Percentiles rank a stretch among this genome's conserved stretches.
Evolutionary conservation across 2,797 vertebrate genomes (phyloP).

Genomic region (Sorex maritimensis): DNA sequence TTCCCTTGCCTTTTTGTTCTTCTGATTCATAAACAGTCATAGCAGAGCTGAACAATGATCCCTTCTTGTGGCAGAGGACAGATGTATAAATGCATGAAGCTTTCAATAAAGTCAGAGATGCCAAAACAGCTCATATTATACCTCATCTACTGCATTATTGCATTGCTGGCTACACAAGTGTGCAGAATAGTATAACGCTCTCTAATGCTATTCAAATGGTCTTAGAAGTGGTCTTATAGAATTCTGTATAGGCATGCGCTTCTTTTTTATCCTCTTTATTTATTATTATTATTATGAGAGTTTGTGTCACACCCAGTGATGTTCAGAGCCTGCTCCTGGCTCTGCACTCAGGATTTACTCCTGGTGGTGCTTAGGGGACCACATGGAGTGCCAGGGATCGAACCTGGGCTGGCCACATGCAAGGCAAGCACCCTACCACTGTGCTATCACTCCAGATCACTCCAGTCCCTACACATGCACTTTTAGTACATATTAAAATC

Average conservation of each 20-base stretch:
- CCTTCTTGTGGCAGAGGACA: slow-evolving; percentile 85
- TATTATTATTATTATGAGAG: too few species aligned
- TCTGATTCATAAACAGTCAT: slow-evolving; percentile 88
- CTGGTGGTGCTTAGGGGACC: too few species aligned
- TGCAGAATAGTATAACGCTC: slow-evolving; percentile 15
- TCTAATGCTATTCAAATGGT: neutral
- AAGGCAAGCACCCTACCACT: too few species aligned
- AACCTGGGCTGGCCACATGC: too few species aligned
- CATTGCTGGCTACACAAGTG: slow-evolving; percentile 55
- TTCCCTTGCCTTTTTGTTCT: slow-evolving; percentile 88
- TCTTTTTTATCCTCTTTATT: neutral
- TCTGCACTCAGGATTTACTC: too few species aligned
- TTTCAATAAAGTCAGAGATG: slow-evolving; percentile 76
- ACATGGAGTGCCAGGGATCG: too few species aligned
- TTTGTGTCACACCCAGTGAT: too few species aligned
- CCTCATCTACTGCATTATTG: slow-evolving; percentile 67
- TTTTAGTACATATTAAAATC: neutral
- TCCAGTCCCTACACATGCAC: neutral
- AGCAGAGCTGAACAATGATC: slow-evolving; percentile 87
- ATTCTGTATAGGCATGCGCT: neutral
- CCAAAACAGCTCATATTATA: slow-evolving; percentile 85
- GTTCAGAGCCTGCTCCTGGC: too few species aligned
- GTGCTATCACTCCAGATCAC: too few species aligned
- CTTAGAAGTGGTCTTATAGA: neutral
- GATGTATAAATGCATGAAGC: slow-evolving; percentile 84